Percentiles rank a stretch among this genome's conserved stretches.
Conservation (phyloP, 1,140 invertebrate genomes). For the Microplitis demolitor region DNA sequence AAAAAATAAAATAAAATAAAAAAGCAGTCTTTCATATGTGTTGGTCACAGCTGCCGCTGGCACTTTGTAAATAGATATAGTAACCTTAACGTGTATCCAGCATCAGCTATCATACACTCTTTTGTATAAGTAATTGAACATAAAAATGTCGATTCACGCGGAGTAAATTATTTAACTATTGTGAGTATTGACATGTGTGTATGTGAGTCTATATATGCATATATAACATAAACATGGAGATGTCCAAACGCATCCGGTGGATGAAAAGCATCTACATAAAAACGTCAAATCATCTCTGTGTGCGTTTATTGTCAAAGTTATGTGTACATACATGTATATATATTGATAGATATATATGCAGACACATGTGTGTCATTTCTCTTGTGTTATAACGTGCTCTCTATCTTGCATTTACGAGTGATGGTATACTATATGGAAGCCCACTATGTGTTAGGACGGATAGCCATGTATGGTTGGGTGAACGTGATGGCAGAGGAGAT, state of each 20-base stretch:
- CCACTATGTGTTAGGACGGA: constrained; percentile 8
- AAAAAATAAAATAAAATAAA: no score
- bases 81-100: background rate
- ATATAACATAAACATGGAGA: background rate
- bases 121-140: constrained; percentile 35
- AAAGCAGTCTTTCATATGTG: background rate
- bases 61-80: background rate
- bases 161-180: constrained; percentile 15
- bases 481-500: constrained; percentile 23
- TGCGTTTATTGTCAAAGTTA: constrained; percentile 3
- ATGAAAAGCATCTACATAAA: constrained; percentile 24
- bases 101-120: background rate
- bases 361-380: background rate
- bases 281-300: constrained; percentile 19
- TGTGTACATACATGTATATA: constrained; percentile 9
- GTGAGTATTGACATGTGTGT: no score
- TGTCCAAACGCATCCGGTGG: constrained; percentile 1
- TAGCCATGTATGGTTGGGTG: constrained; percentile 2
- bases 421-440: background rate
- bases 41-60: constrained; percentile 5
- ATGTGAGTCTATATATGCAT: background rate
- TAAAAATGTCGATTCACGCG: constrained; percentile 32
- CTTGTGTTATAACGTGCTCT: background rate
- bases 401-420: background rate
- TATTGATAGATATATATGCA: background rate